Conservation (phyloP, 2,888 invertebrate species). For the Idaea biselata region DNA sequence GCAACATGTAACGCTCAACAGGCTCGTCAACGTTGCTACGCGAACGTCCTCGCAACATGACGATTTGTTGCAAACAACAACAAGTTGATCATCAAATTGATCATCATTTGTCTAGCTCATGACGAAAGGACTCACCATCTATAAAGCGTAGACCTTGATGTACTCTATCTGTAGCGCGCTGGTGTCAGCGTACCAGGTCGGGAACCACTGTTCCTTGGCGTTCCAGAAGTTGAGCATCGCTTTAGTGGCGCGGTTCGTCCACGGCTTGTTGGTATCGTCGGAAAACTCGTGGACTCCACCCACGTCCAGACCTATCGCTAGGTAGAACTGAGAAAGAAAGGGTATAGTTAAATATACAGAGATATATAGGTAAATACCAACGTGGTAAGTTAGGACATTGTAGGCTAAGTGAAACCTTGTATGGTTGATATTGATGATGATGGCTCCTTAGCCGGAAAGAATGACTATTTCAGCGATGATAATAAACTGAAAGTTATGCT, state of each 20-base stretch:
- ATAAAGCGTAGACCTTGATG: conserved; percentile 83
- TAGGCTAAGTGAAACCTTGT: no score
- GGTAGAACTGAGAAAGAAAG: conserved; percentile 82
- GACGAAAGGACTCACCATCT: conserved; percentile 26
- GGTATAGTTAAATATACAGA: neutral
- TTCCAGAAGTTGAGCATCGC: conserved; percentile 86
- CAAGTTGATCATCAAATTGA: no score
- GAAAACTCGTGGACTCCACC: conserved; percentile 88
- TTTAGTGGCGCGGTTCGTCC: conserved; percentile 84
- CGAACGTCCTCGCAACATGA: no score
- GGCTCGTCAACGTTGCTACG: no score
- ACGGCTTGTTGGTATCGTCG: conserved; percentile 87
- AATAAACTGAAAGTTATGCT: no score
- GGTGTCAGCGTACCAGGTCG: conserved; percentile 83
- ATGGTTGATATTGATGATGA: no score
- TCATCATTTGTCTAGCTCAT: no score
- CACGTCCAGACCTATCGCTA: conserved; percentile 88
- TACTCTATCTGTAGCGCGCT: conserved; percentile 83
- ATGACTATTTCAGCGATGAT: no score
- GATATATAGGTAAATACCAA: neutral
- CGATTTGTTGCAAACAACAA: no score
- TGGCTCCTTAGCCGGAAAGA: no score
- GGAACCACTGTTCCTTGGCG: conserved; percentile 78
- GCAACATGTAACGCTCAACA: no score
- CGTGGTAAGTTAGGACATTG: no score